phyloP scores from a whole-genome alignment of 2,888 invertebrate species.

The Iselma pallidipennis region DNA sequence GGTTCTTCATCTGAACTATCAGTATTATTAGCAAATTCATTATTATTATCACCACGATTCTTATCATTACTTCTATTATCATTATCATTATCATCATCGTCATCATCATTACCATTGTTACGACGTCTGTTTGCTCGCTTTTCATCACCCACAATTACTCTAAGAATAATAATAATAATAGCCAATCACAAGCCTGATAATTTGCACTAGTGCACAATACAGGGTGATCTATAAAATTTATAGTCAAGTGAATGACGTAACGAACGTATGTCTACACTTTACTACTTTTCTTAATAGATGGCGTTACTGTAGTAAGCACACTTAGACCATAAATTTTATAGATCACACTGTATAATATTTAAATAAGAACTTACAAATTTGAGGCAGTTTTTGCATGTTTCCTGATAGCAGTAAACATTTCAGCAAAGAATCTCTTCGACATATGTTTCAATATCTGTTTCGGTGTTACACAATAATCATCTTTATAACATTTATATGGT shows the following conservation, averaged over 20 bases:
- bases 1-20: conserved; percentile 71
- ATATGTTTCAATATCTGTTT: conserved; percentile 72
- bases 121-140: conserved; percentile 10
- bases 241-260: too few species aligned
- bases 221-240: too few species aligned
- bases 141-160: conserved; percentile 55
- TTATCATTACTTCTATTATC: conserved; percentile 27
- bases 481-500: conserved; percentile 73
- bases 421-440: conserved; percentile 71
- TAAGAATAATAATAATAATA: conserved; percentile 33
- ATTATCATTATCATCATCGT: conserved; percentile 31
- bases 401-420: conserved; percentile 66
- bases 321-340: too few species aligned
- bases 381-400: conserved; percentile 62
- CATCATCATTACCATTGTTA: conserved; percentile 49
- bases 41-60: conserved; percentile 27
- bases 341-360: too few species aligned
- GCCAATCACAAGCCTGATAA: too few species aligned
- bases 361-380: conserved; percentile 55
- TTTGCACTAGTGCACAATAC: too few species aligned
- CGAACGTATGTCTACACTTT: too few species aligned
- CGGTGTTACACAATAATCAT: conserved; percentile 73
- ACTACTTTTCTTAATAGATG: too few species aligned
- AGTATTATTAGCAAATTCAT: conserved; percentile 37
- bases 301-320: too few species aligned